phyloP scores from a whole-genome alignment of 2,888 invertebrate genomes.

The Ernsta delagoae region DNA sequence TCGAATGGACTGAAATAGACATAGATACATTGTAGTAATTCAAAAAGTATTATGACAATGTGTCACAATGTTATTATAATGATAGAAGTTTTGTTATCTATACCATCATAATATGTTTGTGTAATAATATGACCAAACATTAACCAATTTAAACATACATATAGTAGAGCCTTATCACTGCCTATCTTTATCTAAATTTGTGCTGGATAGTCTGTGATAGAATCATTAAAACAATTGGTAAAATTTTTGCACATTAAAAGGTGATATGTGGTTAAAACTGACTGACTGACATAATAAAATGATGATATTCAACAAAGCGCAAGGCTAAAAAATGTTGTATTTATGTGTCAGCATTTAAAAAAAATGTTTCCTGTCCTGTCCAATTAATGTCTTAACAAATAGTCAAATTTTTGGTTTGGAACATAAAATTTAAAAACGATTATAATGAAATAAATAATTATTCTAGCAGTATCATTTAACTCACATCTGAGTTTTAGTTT shows the following conservation, averaged over 20 bases:
- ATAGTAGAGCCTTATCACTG: not conserved
- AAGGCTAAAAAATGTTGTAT: too few species aligned
- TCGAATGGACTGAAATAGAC: not conserved
- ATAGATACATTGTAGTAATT: not conserved
- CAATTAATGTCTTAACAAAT: too few species aligned
- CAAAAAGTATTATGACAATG: not conserved
- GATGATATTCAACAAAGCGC: too few species aligned
- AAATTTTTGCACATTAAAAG: not conserved
- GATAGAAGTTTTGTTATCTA: constrained; percentile 17
- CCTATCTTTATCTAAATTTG: constrained; percentile 3
- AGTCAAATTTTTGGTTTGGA: too few species aligned
- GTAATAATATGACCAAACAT: constrained; percentile 34
- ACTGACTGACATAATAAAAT: too few species aligned
- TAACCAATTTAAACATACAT: constrained; percentile 7
- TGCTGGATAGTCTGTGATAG: constrained; percentile 9
- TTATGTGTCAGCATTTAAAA: too few species aligned
- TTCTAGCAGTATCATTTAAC: not conserved
- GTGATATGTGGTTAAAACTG: not conserved
- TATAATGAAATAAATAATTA: not conserved
- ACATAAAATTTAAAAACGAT: not conserved
- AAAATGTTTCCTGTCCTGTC: too few species aligned
- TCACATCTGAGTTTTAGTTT: not conserved
- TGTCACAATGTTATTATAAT: not conserved
- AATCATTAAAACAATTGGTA: not conserved
- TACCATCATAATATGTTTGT: constrained; percentile 21